Base-by-base conservation (phyloP, 2,888 invertebrate species). In the Eupithecia exiguata region DNA sequence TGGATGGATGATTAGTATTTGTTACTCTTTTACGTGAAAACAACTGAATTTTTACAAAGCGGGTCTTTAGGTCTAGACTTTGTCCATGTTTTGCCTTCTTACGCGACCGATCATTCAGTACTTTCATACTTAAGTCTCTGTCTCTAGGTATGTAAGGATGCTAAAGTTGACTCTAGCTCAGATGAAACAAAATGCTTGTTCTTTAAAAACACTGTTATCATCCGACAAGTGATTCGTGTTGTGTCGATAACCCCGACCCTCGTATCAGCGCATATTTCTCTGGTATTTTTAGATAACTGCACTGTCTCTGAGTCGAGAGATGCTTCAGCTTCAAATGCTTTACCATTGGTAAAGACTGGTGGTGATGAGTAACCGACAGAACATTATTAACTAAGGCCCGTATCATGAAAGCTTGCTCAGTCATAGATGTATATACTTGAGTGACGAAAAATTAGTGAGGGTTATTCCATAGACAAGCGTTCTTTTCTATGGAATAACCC, bases 161-260 rank as follows among this genome's bases (percentile, higher is more conserved):
- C 30, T 18, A 62, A 62, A 16, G 62, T 18, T 35, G 30, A 35
- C 18, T 62, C 21, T 1, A 14, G 40, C 5, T 14, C 25, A 21
- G 25, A 21, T 21, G 25, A n/a, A 25, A 66, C 25, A 43, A 43
- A 66, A 66, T 25, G 66, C 25, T 66, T 14, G 40, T 65, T 18
- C 25, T 66, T 66, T 66, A 66, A 65, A 53, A 66, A 67, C 67
- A 46, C 21, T 12, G 38, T 65, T 65, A 68, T 68, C 30, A 68
- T 12, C 21, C 71, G 69, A 25, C 76, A 68, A 72, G 70, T 71
- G 77, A 74, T 70, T 49, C 74, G 74, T 76, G 71, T 21, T 53
- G 70, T 71, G 71, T 16, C 61, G 81, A 81, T 81, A 81, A 78
- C 79, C 81, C 70, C 69, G 71, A 72, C 58, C 71, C 75, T 76